Evolutionary conservation across 2,888 invertebrate species (phyloP), one percentile per base, ranked within the genome.

Genomic region (Hypomecis atomaria): DNA sequence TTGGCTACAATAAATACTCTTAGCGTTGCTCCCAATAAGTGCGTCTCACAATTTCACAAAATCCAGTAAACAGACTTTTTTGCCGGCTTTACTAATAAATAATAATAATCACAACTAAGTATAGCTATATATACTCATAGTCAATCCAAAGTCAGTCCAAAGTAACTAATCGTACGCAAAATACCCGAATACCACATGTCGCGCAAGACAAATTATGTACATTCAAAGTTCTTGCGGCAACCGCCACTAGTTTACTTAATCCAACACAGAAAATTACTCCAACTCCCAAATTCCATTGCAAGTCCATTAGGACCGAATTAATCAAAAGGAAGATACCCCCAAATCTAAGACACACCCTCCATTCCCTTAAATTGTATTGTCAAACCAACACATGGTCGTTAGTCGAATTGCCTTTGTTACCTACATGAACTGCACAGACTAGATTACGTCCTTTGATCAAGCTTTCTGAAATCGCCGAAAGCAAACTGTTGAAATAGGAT

Each of bases 331-430:
- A 82, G 82, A 84, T 83, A 81, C 78, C 79, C 85, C 82, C 77
- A 77, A 84, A 85, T 81, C 84, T 79, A 78, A 83, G 81, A 78
- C 77, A 76, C 78, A 78, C 80, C 81, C 79, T 78, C 69, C 72
- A 72, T 59, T 42, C 80, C 84, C 82, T 81, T 83, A 82, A 86
- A 87, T 85, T 85, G 85, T 85, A 85, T 86, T 87, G 86, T 88
- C 84, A 85, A 86, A 84, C 83, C 82, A 78, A 85, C 87, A 85
- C 83, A 83, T 81, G 84, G 78, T 81, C 79, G 75, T 84, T 81
- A 83, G 70, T 76, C 71, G 72, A 71, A 79, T 73, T 69, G 67
- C 65, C 67, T 62, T 69, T 74, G 62, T 68, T 57, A 59, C 48
- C 57, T 64, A 62, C 67, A 53, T 50, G 60, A 55, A 59, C 7